A percentile compares a stretch with the other conserved stretches of the same genome.
Evolutionary conservation across 2,113 vertebrate species (phyloP).

Genomic region (Ptilorrhoa leucosticta): DNA sequence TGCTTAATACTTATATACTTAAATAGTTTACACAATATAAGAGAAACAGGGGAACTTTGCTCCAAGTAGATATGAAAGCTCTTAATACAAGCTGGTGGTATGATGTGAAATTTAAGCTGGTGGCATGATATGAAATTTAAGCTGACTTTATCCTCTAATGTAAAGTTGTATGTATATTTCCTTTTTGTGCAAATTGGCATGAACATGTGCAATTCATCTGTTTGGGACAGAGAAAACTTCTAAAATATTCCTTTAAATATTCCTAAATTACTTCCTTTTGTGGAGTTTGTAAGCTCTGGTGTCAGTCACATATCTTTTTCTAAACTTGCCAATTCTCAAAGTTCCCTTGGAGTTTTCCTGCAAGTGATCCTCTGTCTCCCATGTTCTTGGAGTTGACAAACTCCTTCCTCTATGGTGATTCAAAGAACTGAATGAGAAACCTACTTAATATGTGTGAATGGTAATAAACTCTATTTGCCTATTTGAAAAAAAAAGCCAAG

Average conservation of each 20-base stretch:
- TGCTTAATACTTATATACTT: slow-evolving; percentile 9
- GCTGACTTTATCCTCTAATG: not conserved
- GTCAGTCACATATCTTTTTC: not conserved
- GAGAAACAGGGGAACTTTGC: not conserved
- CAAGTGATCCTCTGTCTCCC: not conserved
- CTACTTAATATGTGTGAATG: not conserved
- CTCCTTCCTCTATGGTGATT: not conserved
- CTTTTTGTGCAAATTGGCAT: not conserved
- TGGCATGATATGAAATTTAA: not conserved
- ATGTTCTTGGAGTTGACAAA: not conserved
- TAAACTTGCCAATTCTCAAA: not conserved
- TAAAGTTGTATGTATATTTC: not conserved
- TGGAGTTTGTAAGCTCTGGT: not conserved
- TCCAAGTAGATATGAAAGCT: slow-evolving; percentile 24
- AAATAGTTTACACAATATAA: slow-evolving; percentile 38
- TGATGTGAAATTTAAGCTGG: not conserved
- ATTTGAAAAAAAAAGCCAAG: not conserved
- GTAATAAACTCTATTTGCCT: not conserved
- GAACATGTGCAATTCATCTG: not conserved
- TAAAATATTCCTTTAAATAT: not conserved
- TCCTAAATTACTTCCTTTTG: not conserved
- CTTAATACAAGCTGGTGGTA: not conserved
- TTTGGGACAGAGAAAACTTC: not conserved
- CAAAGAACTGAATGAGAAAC: not conserved
- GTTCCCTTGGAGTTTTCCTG: not conserved